Conservation (phyloP, 2,888 invertebrate genomes). For the Himalopsyche japonica region DNA sequence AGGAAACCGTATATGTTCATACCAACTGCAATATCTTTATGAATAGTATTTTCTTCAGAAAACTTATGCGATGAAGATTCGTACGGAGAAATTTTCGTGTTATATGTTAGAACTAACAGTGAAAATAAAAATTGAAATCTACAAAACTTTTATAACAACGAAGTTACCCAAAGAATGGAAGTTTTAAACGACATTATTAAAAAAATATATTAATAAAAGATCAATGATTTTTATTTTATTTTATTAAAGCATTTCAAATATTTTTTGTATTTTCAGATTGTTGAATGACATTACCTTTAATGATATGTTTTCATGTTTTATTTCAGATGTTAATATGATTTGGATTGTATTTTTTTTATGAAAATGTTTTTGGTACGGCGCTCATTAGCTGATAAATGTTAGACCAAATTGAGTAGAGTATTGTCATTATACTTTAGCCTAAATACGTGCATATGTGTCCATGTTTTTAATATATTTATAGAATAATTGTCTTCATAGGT, state of each 20-base stretch:
- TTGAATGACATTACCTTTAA: constrained; percentile 17
- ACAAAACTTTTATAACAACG: background rate
- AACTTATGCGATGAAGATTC: background rate
- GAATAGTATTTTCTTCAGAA: background rate
- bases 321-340: constrained; percentile 30
- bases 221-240: background rate
- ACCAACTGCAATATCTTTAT: background rate
- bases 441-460: background rate
- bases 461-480: background rate
- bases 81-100: background rate
- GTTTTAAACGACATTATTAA: background rate
- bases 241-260: background rate
- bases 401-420: constrained; percentile 13
- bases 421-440: background rate
- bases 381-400: constrained; percentile 31
- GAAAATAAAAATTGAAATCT: background rate
- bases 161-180: background rate
- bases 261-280: constrained; percentile 28
- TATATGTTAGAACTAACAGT: background rate
- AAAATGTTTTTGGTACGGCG: constrained; percentile 25
- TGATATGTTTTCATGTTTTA: constrained; percentile 11
- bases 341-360: constrained; percentile 31
- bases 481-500: background rate
- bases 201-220: background rate
- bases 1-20: background rate